A percentile compares a stretch with the other conserved stretches of the same genome.
These are phyloP conservation scores for Papilio polytes DNA, from an alignment of 1,140 invertebrate genomes.

Conservation along the genomic window DNA sequence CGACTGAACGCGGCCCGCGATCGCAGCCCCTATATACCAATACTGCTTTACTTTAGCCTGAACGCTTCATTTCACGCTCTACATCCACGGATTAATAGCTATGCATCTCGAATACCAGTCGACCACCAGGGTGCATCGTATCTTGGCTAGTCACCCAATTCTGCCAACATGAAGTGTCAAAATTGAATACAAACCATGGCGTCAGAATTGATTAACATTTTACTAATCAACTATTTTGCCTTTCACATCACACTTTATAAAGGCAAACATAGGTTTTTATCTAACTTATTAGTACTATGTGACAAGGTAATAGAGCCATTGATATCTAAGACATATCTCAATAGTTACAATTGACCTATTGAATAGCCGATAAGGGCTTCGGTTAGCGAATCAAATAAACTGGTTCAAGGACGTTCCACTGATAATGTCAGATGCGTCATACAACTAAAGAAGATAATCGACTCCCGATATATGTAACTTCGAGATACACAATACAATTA, in stretches of 20 bases:
- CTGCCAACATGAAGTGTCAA: neutral
- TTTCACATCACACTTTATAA: neutral
- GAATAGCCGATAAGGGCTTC: slow-evolving; percentile 52
- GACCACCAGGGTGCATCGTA: slow-evolving; percentile 44
- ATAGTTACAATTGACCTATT: slow-evolving; percentile 54
- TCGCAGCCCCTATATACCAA: slow-evolving; percentile 75
- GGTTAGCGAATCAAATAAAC: slow-evolving; percentile 54
- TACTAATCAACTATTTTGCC: neutral
- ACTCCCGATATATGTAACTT: slow-evolving; percentile 14
- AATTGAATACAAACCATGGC: neutral
- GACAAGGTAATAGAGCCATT: neutral
- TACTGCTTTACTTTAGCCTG: slow-evolving; percentile 70
- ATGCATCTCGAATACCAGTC: slow-evolving; percentile 64
- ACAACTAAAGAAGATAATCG: slow-evolving; percentile 29
- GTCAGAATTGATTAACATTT: neutral
- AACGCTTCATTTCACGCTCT: slow-evolving; percentile 79
- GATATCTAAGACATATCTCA: slow-evolving; percentile 49
- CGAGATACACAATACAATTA: neutral
- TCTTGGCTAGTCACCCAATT: neutral
- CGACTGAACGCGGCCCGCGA: slow-evolving; percentile 47
- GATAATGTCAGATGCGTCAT: slow-evolving; percentile 33
- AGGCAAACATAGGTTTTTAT: neutral
- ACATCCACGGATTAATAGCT: slow-evolving; percentile 76
- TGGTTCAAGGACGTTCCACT: slow-evolving; percentile 57
- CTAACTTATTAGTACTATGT: neutral